Base-by-base conservation (phyloP, 1,140 invertebrate genomes). In the Drosophila sp. region DNA sequence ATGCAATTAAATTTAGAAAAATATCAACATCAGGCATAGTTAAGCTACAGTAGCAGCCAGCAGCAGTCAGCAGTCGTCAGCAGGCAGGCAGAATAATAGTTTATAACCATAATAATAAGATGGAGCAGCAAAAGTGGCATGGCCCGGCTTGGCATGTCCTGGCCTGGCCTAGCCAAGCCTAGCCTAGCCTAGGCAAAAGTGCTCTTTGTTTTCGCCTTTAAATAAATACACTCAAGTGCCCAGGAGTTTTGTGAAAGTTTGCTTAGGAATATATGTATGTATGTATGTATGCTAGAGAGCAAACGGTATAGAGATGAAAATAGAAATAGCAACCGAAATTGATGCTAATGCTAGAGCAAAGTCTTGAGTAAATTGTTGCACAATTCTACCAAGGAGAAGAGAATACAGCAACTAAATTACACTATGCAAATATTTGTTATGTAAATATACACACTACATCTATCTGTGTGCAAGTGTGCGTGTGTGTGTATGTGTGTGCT, bases 1-100 rank as follows among this genome's bases (percentile, higher is more conserved):
- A 89, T 89, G 84, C 84, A 89, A 89, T 89, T 89, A 89, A 89
- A 89, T 89, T 89, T 89, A 82, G 66, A 87, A 87, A 87, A 87
- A 87, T 89, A 87, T 83, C 83, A 86, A 87, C 82, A 86, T 69
- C 81, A 77, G 65, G 70, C 75, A 56, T 6, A 50, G 44, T 50
- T 50, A 50, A 50, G 44, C 44, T 50, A 17, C 17, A 17, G 17
- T 17, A n/a, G 41, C 61, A 50, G 41, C 23, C 30, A 55, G 35
- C 17, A 17, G 17, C 17, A 17, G 17, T 17, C 17, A 17, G 17
- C 17, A 17, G 17, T 17, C 17, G 17, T 35, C 38, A 67, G 41
- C 56, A 68, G 60, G 25, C 74, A 79, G 76, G 70, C 66, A 72
- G 84, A 83, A 89, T 89, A 86, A 89, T 89, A 87, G 83, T 87